Base-by-base conservation (phyloP, 1,140 invertebrate genomes). In the Neodiprion fabricii region DNA sequence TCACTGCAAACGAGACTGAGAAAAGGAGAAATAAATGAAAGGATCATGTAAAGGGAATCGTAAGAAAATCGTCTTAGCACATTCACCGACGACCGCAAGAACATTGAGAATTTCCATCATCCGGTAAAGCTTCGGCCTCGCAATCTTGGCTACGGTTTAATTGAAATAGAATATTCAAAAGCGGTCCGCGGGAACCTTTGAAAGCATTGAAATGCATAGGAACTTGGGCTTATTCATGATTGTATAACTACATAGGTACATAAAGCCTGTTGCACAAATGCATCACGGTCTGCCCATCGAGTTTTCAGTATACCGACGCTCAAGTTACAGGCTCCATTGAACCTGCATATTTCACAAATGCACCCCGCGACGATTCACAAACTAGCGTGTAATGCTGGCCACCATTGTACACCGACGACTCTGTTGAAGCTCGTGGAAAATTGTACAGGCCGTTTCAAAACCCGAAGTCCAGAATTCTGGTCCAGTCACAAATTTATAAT, bases 191-290 rank as follows among this genome's bases (percentile, higher is more conserved):
- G 70, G 9, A 23, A 17, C 10, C 70, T 50, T 17, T 48, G 23
- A 71, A 50, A 50, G 48, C 21, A 71, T 71, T 48, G n/a, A 49
- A 47, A 81, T 81, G 75, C 79, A 79, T 79, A 79, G 78, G 75
- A 79, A 79, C 75, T 76, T 75, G 75, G 77, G 77, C 72, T 76
- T 78, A 79, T 79, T 78, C 75, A 79, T 71, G 70, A 75, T 79
- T 76, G 77, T 77, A 80, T 79, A 80, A 82, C 79, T 79, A 80
- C 78, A 78, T 71, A 61, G 53, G 53, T 61, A 48, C 12, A 67
- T 40, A 79, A 78, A 80, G 81, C 79, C 79, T 82, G 79, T 82
- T 82, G 81, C 81, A 79, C 79, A 80, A 80, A 79, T 79, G 75
- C 73, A 78, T 78, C 79, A 75, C 75, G 77, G 61, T 68, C 66